Conservation (phyloP, 2,888 invertebrate genomes). For the Tetragonula carbonaria region DNA sequence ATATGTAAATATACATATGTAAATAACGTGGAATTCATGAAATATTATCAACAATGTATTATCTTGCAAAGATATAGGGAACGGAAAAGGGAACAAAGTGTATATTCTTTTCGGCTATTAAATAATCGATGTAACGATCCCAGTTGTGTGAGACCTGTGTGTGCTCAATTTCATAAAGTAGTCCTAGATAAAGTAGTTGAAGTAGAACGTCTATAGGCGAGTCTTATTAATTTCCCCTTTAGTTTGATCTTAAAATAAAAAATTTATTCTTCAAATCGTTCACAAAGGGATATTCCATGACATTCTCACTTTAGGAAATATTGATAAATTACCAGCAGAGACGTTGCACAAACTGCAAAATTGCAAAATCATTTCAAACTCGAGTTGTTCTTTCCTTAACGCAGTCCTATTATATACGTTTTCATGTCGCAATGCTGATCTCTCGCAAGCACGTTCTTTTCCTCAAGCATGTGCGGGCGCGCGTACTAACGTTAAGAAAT, state of each 20-base stretch:
- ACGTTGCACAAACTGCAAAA: background rate
- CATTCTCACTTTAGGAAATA: background rate
- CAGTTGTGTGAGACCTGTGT: slow-evolving; percentile 19
- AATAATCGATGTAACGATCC: slow-evolving; percentile 43
- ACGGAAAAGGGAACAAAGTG: slow-evolving; percentile 1
- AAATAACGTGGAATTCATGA: background rate
- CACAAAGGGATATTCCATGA: background rate
- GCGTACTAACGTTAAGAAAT: background rate
- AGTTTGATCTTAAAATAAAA: background rate
- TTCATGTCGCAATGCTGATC: background rate
- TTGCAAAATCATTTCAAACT: background rate
- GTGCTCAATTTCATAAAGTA: slow-evolving; percentile 9
- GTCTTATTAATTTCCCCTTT: background rate
- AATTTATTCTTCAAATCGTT: background rate
- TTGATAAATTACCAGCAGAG: background rate
- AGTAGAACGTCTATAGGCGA: background rate
- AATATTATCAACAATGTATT: background rate
- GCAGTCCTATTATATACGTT: background rate
- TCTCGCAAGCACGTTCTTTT: background rate
- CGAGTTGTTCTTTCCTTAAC: background rate
- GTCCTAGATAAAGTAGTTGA: slow-evolving; percentile 4
- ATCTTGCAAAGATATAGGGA: no score
- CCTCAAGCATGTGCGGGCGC: no score
- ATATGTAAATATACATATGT: background rate
- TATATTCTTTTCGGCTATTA: slow-evolving; percentile 36